phyloP scores from a whole-genome alignment of 2,113 vertebrate species.

The Centropristis striata region DNA sequence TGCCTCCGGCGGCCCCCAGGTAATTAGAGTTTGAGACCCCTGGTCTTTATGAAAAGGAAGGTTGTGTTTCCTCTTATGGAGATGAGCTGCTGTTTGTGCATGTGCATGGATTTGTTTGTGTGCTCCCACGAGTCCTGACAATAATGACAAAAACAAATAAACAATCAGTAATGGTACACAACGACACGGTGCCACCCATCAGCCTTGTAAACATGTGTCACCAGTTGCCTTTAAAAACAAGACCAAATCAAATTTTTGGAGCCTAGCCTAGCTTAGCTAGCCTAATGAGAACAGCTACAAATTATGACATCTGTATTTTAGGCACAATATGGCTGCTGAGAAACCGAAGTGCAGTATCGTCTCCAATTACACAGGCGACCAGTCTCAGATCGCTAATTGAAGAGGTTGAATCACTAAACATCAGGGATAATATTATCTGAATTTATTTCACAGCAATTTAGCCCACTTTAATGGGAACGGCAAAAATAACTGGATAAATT shows the following conservation, averaged over 20 bases:
- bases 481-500: conserved; percentile 74
- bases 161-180: conserved; percentile 1
- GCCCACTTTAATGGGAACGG: conserved; percentile 62
- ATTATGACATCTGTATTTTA: conserved; percentile 34
- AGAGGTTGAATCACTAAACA: conserved; percentile 74
- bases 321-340: conserved; percentile 27
- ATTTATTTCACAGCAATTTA: conserved; percentile 76
- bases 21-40: too few species aligned
- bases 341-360: conserved; percentile 31
- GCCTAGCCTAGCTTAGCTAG: conserved; percentile 1
- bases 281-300: conserved; percentile 23
- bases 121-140: conserved; percentile 33
- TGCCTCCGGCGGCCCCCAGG: too few species aligned
- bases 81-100: conserved; percentile 29
- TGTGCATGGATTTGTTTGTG: conserved; percentile 9
- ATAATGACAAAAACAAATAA: conserved; percentile 32
- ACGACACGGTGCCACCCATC: not conserved
- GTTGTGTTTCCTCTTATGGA: conserved; percentile 28
- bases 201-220: conserved; percentile 40
- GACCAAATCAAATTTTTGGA: conserved; percentile 9
- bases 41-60: conserved; percentile 38
- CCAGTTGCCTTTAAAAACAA: conserved; percentile 23
- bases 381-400: conserved; percentile 67
- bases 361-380: conserved; percentile 65
- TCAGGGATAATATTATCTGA: conserved; percentile 51